phyloP scores from a whole-genome alignment of 2,888 invertebrate species.

The Heteropelma amictum region DNA sequence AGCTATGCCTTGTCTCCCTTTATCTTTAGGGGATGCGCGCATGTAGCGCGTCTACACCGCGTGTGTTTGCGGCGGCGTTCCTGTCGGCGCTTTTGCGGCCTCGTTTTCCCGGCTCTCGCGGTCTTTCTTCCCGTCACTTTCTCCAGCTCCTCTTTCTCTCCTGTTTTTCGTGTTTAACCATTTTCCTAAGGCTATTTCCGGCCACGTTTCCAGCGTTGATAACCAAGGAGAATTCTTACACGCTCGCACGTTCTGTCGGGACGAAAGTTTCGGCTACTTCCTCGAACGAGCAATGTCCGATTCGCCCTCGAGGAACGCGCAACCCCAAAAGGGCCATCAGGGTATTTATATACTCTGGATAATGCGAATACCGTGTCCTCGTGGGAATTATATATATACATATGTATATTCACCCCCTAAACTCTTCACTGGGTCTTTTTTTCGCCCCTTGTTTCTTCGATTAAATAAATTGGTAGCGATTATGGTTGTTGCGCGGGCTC shows the following conservation, averaged over 20 bases:
- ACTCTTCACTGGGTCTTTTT: slow-evolving; percentile 29
- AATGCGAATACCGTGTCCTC: slow-evolving; percentile 75
- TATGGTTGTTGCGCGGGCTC: slow-evolving; percentile 58
- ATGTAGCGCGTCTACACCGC: slow-evolving; percentile 59
- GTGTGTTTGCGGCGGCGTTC: slow-evolving; percentile 75
- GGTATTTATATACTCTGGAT: slow-evolving; percentile 53
- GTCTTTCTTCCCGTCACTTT: slow-evolving; percentile 43
- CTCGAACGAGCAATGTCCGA: slow-evolving; percentile 18
- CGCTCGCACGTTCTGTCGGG: slow-evolving; percentile 22
- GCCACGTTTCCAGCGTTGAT: slow-evolving; percentile 23
- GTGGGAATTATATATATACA: slow-evolving; percentile 68
- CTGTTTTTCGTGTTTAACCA: slow-evolving; percentile 38
- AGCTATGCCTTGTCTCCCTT: too few relatives aligned
- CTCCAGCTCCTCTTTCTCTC: slow-evolving; percentile 47
- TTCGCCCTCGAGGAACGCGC: slow-evolving; percentile 50
- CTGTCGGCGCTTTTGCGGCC: slow-evolving; percentile 72
- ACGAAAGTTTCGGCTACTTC: slow-evolving; percentile 21
- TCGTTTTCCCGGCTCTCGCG: slow-evolving; percentile 67
- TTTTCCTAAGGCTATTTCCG: slow-evolving; percentile 38
- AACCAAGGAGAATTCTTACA: slow-evolving; percentile 54
- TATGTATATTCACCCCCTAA: slow-evolving; percentile 43
- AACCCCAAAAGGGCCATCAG: slow-evolving; percentile 27
- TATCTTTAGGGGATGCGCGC: not conserved
- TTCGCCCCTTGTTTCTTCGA: slow-evolving; percentile 68
- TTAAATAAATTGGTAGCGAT: slow-evolving; percentile 75